Conservation (phyloP, 2,113 vertebrate species). For the Xyliphius kryptos region DNA sequence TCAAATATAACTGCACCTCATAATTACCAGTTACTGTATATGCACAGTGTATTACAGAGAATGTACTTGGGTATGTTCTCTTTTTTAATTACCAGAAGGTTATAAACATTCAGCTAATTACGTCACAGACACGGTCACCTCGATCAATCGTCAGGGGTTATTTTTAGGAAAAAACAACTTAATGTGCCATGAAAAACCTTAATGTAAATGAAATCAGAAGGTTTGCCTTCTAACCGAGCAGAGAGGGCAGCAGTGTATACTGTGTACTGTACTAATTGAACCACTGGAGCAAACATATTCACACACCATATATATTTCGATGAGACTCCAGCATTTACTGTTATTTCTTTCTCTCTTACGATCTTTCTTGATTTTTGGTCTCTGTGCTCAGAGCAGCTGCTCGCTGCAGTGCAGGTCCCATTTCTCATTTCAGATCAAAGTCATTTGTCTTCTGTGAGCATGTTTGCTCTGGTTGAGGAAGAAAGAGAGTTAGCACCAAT, state of each 20-base stretch:
- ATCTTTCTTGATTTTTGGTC: neutral
- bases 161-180: no score
- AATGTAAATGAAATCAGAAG: no score
- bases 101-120: no score
- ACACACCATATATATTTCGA: conserved; percentile 29
- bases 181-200: no score
- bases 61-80: no score
- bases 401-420: conserved; percentile 34
- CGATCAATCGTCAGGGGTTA: no score
- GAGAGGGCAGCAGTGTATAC: neutral
- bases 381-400: conserved; percentile 29
- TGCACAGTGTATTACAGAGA: no score
- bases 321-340: conserved; percentile 7
- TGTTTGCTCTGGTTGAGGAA: conserved; percentile 35
- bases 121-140: no score
- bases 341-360: conserved; percentile 7
- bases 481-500: conserved; percentile 31
- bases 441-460: conserved; percentile 22
- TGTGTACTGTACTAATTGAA: conserved; percentile 15
- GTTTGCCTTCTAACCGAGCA: no score
- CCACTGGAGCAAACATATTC: conserved; percentile 31
- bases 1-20: no score
- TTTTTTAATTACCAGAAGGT: no score
- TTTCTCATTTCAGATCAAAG: conserved; percentile 28
- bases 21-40: no score